Evolutionary conservation across 2,797 vertebrate genomes (phyloP).

Genomic region (Sus cebifrons): DNA sequence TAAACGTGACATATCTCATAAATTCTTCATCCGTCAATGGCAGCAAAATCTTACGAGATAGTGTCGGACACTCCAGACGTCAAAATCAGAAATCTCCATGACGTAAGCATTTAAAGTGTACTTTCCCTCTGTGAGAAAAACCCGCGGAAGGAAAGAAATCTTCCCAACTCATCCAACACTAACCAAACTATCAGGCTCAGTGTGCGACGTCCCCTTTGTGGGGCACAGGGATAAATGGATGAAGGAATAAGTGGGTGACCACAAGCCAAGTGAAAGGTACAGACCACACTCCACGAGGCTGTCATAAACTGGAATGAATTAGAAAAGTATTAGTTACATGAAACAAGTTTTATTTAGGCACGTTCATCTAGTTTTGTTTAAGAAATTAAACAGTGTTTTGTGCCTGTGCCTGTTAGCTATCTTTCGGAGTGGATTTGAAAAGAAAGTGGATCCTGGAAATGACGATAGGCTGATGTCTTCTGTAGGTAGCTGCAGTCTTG

Average conservation of each 20-base stretch:
- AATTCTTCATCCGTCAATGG: background rate
- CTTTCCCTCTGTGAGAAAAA: background rate
- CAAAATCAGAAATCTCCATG: conserved; percentile 11
- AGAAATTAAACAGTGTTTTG: background rate
- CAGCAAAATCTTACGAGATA: background rate
- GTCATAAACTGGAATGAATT: background rate
- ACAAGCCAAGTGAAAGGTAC: background rate
- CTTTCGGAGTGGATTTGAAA: conserved; percentile 63
- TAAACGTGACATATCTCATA: background rate
- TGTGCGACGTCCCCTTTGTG: background rate
- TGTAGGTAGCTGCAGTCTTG: background rate
- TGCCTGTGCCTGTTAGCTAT: background rate
- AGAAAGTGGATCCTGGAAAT: conserved; percentile 17
- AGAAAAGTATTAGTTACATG: background rate
- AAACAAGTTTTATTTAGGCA: background rate
- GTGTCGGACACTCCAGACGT: background rate
- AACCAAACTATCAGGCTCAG: background rate
- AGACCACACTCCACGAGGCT: conserved; percentile 3
- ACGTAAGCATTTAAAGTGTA: background rate
- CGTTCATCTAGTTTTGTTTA: background rate
- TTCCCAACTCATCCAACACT: background rate
- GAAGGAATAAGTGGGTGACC: background rate
- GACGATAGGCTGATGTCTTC: background rate
- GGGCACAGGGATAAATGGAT: background rate
- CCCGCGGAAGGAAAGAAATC: background rate